These are phyloP conservation scores for Ellobium chinense DNA, from an alignment of 2,888 invertebrate species.

Conservation along the genomic window DNA sequence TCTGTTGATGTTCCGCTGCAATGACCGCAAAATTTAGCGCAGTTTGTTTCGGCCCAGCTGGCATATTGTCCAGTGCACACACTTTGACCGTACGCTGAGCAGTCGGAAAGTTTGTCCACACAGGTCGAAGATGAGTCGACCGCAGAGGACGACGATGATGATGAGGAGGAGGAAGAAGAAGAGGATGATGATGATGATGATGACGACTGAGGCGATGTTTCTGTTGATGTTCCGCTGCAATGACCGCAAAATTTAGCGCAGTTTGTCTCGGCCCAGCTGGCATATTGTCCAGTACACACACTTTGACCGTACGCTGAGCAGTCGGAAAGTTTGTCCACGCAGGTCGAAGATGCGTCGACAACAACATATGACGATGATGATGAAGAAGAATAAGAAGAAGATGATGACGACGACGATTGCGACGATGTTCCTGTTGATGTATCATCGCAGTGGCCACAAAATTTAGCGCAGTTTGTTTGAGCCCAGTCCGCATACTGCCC, in stretches of 20 bases:
- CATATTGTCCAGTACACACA: conserved; percentile 57
- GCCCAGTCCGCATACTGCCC: conserved; percentile 58
- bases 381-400: neutral
- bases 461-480: conserved; percentile 54
- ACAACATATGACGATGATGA: neutral
- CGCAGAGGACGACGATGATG: neutral
- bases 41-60: conserved; percentile 59
- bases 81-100: conserved; percentile 54
- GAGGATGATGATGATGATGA: neutral
- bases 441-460: conserved; percentile 57
- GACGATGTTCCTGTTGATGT: neutral
- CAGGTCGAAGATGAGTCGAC: neutral
- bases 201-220: neutral
- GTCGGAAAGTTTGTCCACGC: conserved; percentile 46
- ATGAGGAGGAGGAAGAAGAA: neutral
- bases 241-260: conserved; percentile 60
- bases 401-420: neutral
- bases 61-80: conserved; percentile 58
- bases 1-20: too few relatives aligned
- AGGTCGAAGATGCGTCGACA: neutral
- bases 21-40: conserved; percentile 57
- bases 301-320: conserved; percentile 55
- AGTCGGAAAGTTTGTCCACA: conserved; percentile 45
- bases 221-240: neutral
- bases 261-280: conserved; percentile 57